Percentiles rank a stretch among this genome's conserved stretches.
Conservation (phyloP, 2,113 vertebrate genomes). For the Tetrax tetrax region DNA sequence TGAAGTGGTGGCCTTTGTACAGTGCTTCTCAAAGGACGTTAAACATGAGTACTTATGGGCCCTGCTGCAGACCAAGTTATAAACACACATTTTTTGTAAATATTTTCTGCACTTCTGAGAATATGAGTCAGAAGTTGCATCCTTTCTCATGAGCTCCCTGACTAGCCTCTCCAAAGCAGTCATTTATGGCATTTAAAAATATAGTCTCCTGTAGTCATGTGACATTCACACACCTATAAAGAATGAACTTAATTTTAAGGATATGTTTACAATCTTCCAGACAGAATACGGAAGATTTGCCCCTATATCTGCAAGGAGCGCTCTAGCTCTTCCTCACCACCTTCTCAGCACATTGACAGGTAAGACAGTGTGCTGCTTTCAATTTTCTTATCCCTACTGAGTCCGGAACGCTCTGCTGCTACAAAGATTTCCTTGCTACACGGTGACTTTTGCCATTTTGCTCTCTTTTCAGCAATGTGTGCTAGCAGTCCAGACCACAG, state of each 20-base stretch:
- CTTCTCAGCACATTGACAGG: not conserved
- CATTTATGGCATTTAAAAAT: not conserved
- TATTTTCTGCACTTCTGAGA: not conserved
- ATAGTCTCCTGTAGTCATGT: not conserved
- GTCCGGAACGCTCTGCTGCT: not conserved
- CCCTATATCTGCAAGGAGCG: not conserved
- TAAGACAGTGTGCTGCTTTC: not conserved
- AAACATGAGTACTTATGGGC: not conserved
- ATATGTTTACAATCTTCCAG: not conserved
- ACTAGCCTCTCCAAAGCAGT: not conserved
- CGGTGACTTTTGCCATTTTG: not conserved
- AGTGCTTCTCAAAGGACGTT: not conserved
- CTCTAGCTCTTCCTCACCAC: not conserved
- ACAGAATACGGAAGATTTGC: not conserved
- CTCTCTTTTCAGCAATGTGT: accelerated
- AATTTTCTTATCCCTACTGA: not conserved
- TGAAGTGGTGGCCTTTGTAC: not conserved
- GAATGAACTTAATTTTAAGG: not conserved
- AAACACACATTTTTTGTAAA: not conserved
- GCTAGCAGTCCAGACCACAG: not conserved
- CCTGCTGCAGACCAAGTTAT: not conserved
- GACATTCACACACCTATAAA: not conserved
- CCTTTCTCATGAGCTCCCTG: not conserved
- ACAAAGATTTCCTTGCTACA: not conserved
- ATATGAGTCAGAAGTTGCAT: not conserved